Conservation (phyloP, 2,888 invertebrate genomes). For the Megalurothrips usitatus region DNA sequence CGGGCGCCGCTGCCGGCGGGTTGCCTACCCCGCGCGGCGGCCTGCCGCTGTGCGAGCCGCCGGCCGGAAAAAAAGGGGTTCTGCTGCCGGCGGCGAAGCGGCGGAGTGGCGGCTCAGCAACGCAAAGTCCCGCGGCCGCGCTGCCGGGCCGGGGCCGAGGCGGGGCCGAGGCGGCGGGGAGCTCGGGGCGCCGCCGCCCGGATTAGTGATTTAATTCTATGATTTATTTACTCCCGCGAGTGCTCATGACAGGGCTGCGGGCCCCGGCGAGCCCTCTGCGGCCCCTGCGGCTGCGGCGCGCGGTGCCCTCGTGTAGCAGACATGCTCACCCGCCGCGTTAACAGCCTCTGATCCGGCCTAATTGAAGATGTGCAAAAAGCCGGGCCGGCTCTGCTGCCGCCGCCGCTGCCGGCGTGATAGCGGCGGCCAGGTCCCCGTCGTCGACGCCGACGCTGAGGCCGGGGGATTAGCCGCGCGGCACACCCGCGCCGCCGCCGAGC, state of each 20-base stretch:
- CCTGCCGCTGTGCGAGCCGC: neutral
- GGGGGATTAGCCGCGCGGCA: neutral
- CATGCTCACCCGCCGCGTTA: slow-evolving; percentile 2
- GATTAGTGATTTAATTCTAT: slow-evolving; percentile 13
- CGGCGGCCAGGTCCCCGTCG: neutral
- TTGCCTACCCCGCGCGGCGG: neutral
- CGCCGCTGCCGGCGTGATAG: neutral
- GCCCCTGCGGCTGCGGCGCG: neutral
- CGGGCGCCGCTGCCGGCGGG: neutral
- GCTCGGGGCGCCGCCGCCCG: neutral
- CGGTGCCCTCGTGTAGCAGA: neutral
- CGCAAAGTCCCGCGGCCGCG: neutral
- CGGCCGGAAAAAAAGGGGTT: neutral
- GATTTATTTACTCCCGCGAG: slow-evolving; percentile 8
- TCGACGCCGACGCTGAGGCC: neutral
- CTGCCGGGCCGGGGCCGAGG: neutral
- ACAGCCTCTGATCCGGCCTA: slow-evolving; percentile 9
- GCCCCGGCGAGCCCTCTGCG: too few species aligned
- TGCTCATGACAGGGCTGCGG: neutral
- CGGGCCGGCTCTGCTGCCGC: neutral
- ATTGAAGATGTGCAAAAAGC: slow-evolving; percentile 25
- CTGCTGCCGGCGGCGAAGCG: neutral
- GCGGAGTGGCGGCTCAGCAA: neutral
- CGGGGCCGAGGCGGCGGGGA: neutral
- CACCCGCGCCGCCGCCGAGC: neutral